Evolutionary conservation across 1,140 invertebrate genomes (phyloP), one percentile per base, ranked within the genome.

Genomic region (Amyelois transitella): DNA sequence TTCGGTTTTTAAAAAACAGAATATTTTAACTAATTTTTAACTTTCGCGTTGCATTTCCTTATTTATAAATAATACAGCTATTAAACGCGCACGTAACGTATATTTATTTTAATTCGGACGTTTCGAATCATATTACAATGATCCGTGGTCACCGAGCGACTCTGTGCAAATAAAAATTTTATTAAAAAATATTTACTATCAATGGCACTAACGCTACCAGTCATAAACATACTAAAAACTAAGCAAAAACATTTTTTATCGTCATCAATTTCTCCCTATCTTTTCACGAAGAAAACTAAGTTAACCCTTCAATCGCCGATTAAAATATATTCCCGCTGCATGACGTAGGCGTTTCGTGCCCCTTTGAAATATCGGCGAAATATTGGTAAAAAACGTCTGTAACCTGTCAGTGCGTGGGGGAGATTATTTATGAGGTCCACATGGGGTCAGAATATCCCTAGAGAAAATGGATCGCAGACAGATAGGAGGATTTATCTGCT

Each of bases 331-430:
- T 38, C 17, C 28, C 4, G 19, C n/a, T 2, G 19, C 18, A 48
- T 48, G 45, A 48, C 45, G 45, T 48, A 8, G n/a, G 20, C 20
- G 12, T n/a, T 48, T 48, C 21, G 6, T 20, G 21, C 45, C 45
- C 45, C 20, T 45, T 48, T 48, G 45, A 48, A 48, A 48, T 48
- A 48, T 48, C 20, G 45, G 45, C 18, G 21, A 48, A 48, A 48
- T 48, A 21, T 48, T 21, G 20, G 43, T 19, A 45, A 45, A 45
- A 45, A 45, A 22, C 18, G 19, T 20, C 19, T 20, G 45, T 48
- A 48, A 20, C 45, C 45, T 19, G 18, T 38, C 45, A 48, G 45
- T 1, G 19, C 18, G 7, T 48, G 45, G n/a, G 45, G 45, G 43
- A 12, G 45, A 48, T 3, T 48, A 48, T 48, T 48, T 48, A 48